Evolutionary conservation across 2,888 invertebrate species (phyloP), one percentile per base, ranked within the genome.

Genomic region (Arenicola marina): DNA sequence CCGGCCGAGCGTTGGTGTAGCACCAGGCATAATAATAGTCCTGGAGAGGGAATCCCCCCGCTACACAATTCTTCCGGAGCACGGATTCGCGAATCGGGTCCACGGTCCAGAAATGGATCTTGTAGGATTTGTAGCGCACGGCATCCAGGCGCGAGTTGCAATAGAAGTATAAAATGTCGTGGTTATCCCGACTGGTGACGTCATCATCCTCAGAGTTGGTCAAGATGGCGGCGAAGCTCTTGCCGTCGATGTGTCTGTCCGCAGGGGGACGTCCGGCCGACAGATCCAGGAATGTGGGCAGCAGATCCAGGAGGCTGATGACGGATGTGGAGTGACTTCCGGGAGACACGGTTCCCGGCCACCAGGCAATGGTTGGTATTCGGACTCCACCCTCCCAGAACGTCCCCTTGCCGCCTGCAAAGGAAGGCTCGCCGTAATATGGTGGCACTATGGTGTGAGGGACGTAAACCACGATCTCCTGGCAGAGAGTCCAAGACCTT

Each of bases 351-450:
- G 28, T 51, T 1, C 65, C 66, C 2, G 65, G 62, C 67, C 67
- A 67, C 45, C 55, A 56, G 21, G 61, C 57, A 11, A 67, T 63
- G 15, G 65, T 63, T 2, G 67, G 67, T 7, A 67, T 57, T 18
- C 67, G 38, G 18, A 67, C 28, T 15, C 61, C 65, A 2, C 67
- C 67, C 34, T 67, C 67, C 38, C 31, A 63, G 51, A 61, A 56
- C 31, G 43, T 57, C 15, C 46, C 54, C 31, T 67, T 67, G n/a
- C 67, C 67, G 24, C 65, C 65, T 66, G 33, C 2, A 53, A 38
- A 7, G 3, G 21, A 21, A 7, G 24, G 48, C 7, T 18, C 24
- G 21, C 7, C 15, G 24, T 48, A 7, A 38, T 38, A 38, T 38
- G 11, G 11, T 38, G 38, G 38, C 18, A 15, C 11, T 38, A 38